Base-by-base conservation (phyloP, 2,888 invertebrate genomes). In the Protophormia terraenovae region DNA sequence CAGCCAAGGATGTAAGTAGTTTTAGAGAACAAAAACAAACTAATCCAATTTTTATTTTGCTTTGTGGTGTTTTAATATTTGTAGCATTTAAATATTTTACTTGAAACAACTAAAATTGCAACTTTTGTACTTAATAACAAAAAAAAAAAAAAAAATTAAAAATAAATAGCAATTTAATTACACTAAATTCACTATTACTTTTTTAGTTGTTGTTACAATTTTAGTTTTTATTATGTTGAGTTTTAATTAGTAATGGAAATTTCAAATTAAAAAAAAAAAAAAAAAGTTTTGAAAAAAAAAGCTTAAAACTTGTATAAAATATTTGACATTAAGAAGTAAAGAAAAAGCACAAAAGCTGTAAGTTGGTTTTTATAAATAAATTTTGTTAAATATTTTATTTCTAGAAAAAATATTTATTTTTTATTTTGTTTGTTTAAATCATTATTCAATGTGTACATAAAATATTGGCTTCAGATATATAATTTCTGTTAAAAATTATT, bases 1-100 rank as follows among this genome's bases (percentile, higher is more conserved):
- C 89, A 66, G 66, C 66, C 81, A 92, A 92, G 91, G 91, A 92
- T 89, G 92, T 92, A 92, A 92, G 91, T 92, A 92, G 90, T 88
- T 81, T 88, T 75, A 82, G 75, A 27, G 69, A 84, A 35, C 24
- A 55, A 55, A 66, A 55, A n/a, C n/a, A n/a, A 71, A 76, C 71
- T 64, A 67, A 72, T 47, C 41, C 55, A 16, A 66, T 72, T 83
- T 77, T 71, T 64, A 66, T 45, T 71, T 83, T 83, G 82, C 82
- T 83, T 76, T 83, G 35, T 29, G 47, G 14, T 82, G 55, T 82
- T 69, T 64, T 77, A 35, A 58, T 82, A 62, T 76, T 82, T 66
- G 55, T 82, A 71, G 76, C 38, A 27, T 19, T 76, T 45, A 77
- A 72, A 76, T 71, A 64, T 71, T 82, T 82, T 35, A 64, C 12